A percentile compares a stretch with the other conserved stretches of the same genome.
Conservation (phyloP, 2,797 vertebrate genomes). For the Xenentodon cancila region DNA sequence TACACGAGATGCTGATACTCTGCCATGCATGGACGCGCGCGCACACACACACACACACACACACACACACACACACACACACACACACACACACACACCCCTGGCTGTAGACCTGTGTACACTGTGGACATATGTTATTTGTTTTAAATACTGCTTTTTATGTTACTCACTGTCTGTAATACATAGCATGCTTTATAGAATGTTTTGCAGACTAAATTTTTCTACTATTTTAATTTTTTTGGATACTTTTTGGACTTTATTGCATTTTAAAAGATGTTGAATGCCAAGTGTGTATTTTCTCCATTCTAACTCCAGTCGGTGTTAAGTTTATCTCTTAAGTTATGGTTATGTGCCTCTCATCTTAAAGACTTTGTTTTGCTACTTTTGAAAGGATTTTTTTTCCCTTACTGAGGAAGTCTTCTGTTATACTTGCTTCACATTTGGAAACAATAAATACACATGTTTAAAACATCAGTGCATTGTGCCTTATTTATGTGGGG, state of each 20-base stretch:
- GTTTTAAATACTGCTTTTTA: slow-evolving; percentile 70
- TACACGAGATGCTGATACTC: slow-evolving; percentile 28
- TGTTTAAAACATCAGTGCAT: slow-evolving; percentile 54
- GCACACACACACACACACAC: slow-evolving; percentile 6
- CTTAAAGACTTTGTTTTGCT: slow-evolving; percentile 26
- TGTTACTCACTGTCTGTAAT: slow-evolving; percentile 58
- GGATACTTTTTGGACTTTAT: slow-evolving; percentile 57
- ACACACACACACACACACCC: slow-evolving; percentile 13
- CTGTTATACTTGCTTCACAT: slow-evolving; percentile 53
- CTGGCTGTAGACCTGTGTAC: slow-evolving; percentile 61
- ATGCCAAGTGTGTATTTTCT: slow-evolving; percentile 67
- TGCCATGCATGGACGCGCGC: slow-evolving; percentile 25
- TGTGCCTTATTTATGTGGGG: slow-evolving; percentile 7
- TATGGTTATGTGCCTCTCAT: slow-evolving; percentile 17
- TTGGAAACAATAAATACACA: slow-evolving; percentile 69
- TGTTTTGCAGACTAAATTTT: slow-evolving; percentile 62
- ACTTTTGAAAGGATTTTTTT: slow-evolving; percentile 18
- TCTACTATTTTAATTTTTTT: slow-evolving; percentile 57
- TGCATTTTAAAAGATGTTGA: slow-evolving; percentile 68
- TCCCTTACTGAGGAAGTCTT: slow-evolving; percentile 41
- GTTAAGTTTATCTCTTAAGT: slow-evolving; percentile 36
- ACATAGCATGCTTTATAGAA: slow-evolving; percentile 50
- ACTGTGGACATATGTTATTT: slow-evolving; percentile 62
- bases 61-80: slow-evolving; percentile 24
- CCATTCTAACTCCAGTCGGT: slow-evolving; percentile 43